Conservation (phyloP, 2,797 vertebrate genomes). For the Pipistrellus pygmaeus region DNA sequence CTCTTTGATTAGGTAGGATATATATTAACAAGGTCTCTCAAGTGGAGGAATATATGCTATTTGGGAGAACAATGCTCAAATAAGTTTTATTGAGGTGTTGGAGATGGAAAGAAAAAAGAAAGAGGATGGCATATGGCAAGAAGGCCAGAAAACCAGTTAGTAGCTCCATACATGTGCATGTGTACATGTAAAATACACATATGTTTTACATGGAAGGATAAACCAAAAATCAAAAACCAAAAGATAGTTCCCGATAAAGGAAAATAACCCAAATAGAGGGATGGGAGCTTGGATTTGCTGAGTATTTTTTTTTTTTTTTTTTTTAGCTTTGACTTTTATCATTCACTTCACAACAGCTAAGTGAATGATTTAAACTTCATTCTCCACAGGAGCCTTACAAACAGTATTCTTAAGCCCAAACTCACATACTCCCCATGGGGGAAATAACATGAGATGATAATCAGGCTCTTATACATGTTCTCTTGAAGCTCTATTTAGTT, state of each 20-base stretch:
- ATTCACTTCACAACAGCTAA: background rate
- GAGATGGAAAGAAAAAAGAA: background rate
- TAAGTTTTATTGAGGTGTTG: background rate
- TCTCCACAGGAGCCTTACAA: background rate
- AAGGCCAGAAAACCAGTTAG: background rate
- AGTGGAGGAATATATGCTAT: background rate
- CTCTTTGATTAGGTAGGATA: background rate
- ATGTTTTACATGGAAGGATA: background rate
- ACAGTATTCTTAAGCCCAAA: background rate
- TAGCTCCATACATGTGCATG: background rate
- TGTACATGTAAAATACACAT: background rate
- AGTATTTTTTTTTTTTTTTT: conserved; percentile 20
- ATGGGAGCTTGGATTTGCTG: background rate
- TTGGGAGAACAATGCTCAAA: background rate
- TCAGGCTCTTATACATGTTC: background rate
- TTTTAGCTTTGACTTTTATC: background rate
- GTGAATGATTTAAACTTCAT: background rate
- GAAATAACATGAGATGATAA: background rate
- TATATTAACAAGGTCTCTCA: background rate
- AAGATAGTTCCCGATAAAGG: background rate
- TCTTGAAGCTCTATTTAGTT: background rate
- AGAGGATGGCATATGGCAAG: background rate
- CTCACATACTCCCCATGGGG: background rate
- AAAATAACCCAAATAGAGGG: background rate
- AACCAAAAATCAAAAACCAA: background rate